phyloP scores from a whole-genome alignment of 2,888 invertebrate genomes.

The Scaptomyza tumidula region DNA sequence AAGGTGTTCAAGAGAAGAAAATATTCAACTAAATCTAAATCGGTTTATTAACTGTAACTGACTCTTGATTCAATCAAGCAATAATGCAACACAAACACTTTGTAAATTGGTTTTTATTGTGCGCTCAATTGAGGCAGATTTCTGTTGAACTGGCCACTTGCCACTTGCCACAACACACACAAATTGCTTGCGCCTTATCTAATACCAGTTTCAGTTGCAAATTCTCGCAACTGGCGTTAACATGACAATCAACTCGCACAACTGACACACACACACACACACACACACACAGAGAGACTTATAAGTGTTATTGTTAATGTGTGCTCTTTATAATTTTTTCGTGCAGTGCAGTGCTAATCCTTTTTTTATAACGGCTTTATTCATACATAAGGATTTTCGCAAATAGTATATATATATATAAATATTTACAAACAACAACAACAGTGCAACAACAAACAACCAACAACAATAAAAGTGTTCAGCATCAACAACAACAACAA shows the following conservation, averaged over 20 bases:
- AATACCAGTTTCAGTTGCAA: slow-evolving; percentile 63
- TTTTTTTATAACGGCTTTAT: slow-evolving; percentile 56
- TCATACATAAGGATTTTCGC: slow-evolving; percentile 49
- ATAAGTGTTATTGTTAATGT: slow-evolving; percentile 10
- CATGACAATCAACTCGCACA: slow-evolving; percentile 32
- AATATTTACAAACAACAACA: slow-evolving; percentile 13
- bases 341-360: slow-evolving; percentile 53
- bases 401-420: slow-evolving; percentile 29
- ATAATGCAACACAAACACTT: slow-evolving; percentile 28
- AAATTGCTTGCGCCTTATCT: slow-evolving; percentile 31
- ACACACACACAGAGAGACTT: neutral
- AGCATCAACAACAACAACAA: slow-evolving; percentile 38
- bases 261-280: neutral
- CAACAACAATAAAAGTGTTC: slow-evolving; percentile 56
- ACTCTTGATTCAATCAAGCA: slow-evolving; percentile 72
- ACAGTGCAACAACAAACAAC: slow-evolving; percentile 42
- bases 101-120: slow-evolving; percentile 71
- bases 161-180: slow-evolving; percentile 3
- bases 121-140: slow-evolving; percentile 63
- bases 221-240: slow-evolving; percentile 33
- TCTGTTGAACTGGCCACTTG: slow-evolving; percentile 30
- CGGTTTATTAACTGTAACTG: slow-evolving; percentile 54
- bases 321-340: slow-evolving; percentile 17
- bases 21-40: slow-evolving; percentile 57
- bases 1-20: slow-evolving; percentile 60